These are phyloP conservation scores for Pseudopodoces humilis DNA, from an alignment of 2,113 vertebrate species.

Conservation along the genomic window DNA sequence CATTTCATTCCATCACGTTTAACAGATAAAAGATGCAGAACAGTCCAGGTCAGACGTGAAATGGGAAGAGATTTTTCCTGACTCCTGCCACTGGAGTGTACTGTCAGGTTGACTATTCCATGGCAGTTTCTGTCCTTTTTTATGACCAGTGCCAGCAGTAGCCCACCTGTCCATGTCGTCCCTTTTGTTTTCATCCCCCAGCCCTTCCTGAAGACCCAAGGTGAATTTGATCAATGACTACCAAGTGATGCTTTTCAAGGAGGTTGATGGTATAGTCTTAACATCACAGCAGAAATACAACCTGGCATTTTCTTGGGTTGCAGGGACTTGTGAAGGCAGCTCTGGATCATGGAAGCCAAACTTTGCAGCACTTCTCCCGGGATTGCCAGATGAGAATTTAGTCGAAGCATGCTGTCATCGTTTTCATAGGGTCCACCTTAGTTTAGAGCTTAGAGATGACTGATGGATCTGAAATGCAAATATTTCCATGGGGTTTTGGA, in stretches of 20 bases:
- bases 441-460: not conserved
- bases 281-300: not conserved
- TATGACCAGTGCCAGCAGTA: not conserved
- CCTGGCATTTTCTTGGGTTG: not conserved
- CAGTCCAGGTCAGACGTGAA: not conserved
- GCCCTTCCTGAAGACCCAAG: not conserved
- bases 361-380: not conserved
- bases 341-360: not conserved
- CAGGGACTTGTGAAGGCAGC: not conserved
- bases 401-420: fast-evolving
- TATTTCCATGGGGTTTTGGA: not conserved
- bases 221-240: not conserved
- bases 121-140: not conserved
- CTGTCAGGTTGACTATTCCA: not conserved
- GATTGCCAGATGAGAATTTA: not conserved
- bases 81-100: not conserved
- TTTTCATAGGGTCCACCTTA: not conserved
- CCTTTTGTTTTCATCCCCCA: not conserved
- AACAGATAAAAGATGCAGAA: not conserved
- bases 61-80: not conserved
- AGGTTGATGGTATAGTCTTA: not conserved
- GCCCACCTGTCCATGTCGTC: not conserved
- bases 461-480: not conserved
- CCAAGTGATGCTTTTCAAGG: not conserved
- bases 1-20: fast-evolving